Evolutionary conservation across 2,797 vertebrate genomes (phyloP), one percentile per base, ranked within the genome.

Genomic region (Acipenser transmontanus): DNA sequence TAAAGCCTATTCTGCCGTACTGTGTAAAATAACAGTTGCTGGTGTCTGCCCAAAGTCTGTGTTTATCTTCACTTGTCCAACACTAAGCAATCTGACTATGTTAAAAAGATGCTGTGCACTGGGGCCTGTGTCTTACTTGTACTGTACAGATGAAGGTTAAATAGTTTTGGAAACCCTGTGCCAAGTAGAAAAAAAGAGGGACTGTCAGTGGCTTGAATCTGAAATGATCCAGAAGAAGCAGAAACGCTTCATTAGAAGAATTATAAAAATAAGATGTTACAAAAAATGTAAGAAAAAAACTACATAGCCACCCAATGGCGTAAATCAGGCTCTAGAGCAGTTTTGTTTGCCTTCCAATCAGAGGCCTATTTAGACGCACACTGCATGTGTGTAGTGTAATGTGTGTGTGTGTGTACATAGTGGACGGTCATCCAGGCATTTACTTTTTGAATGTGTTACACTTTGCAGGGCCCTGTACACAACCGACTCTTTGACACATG

Each of bases 401-500:
- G 1, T 11, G 54, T n/a, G 12, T n/a, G 12, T 57, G n/a, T n/a
- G 54, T 57, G 12, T 34, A 34, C 34, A 34, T 13, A 57, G 54
- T 57, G 6, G 12, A n/a, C 54, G 12, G 54, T n/a, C 9, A 57
- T n/a, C 14, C 11, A 7, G 54, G 54, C 12, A 34, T 34, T 34
- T 34, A 34, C 12, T 57, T 57, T 11, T 13, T 57, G 54, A 17
- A 59, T 76, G 65, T 72, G 71, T 75, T 61, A 50, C 0, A 0
- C 49, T 66, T 59, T 34, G 59, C 70, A 70, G 7, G 66, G 49
- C 68, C 69, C 7, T 68, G 0, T 62, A 10, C 50, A 6, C 6
- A 47, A 6, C 69, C 71, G 65, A 13, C 6, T 13, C 10, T 70
- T 71, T 74, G 66, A 68, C n/a, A 49, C 76, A 76, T 77, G 71